Conservation (phyloP, 2,797 vertebrate genomes). For the Carduelis carduelis region DNA sequence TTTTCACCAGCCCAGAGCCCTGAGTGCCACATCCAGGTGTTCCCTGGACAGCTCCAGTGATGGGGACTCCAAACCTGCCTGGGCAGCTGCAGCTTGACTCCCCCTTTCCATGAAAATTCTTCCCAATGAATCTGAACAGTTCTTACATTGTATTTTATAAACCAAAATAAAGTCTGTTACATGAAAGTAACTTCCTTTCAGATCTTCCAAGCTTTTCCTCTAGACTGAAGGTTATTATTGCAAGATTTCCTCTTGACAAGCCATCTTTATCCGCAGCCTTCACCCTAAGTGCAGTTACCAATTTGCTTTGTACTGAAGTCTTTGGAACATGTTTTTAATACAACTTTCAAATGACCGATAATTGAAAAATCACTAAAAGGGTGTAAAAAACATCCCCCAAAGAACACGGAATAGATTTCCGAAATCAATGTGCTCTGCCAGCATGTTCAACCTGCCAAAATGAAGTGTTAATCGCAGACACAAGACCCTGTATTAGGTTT, state of each 20-base stretch:
- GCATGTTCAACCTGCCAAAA: conserved; percentile 76
- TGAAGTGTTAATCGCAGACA: conserved; percentile 83
- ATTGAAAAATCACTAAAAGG: conserved; percentile 67
- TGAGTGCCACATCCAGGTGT: not conserved
- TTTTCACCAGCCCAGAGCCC: not conserved
- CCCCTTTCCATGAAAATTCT: not conserved
- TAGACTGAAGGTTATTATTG: not conserved
- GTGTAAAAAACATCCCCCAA: conserved; percentile 70
- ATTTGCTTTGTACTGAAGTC: not conserved
- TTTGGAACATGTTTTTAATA: not conserved
- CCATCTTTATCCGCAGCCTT: not conserved
- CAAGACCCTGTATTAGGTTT: conserved; percentile 78
- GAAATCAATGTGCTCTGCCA: conserved; percentile 74
- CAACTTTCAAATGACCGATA: conserved; percentile 49
- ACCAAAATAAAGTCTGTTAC: not conserved
- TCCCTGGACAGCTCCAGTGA: not conserved
- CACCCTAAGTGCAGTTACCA: not conserved
- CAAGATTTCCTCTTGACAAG: not conserved
- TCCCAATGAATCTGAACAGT: not conserved
- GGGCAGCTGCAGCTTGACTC: not conserved
- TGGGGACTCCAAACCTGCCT: not conserved
- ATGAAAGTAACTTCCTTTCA: not conserved
- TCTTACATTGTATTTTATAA: not conserved
- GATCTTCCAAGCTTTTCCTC: not conserved
- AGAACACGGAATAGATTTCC: conserved; percentile 69